Evolutionary conservation across 2,113 vertebrate species (phyloP), one percentile per base, ranked within the genome.

Genomic region (Hydropotes inermis): DNA sequence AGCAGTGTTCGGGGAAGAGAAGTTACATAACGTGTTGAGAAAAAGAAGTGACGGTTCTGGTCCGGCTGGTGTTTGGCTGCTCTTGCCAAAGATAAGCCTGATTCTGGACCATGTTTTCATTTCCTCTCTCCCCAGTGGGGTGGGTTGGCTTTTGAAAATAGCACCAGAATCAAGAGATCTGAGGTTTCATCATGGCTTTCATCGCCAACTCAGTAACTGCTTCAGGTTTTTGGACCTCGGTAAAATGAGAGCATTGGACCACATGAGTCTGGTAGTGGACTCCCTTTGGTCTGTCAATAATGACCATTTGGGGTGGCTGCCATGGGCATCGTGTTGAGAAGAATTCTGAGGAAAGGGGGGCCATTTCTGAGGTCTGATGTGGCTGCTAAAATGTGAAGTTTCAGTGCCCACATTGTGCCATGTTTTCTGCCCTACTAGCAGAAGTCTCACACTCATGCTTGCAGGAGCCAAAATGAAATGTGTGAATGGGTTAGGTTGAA

Each of bases 371-470:
- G 15, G 43, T 70, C 74, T 52, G 23, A 58, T 12, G 0, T 67
- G 58, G 74, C n/a, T 74, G 33, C 45, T n/a, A 47, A 94, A 23
- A 36, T 16, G 14, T 16, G 39, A 86, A 85, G 84, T 6, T 25
- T 17, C 7, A 2, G 55, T 0, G 0, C n/a, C 2, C 1, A 0
- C 55, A 6, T 36, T 0, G 0, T 28, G 25, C 45, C 16, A 0
- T 7, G n/a, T 27, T 60, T 67, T 74, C 87, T 12, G 5, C n/a
- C 13, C 19, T 39, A 67, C 52, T 92, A n/a, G 36, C 36, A 52
- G 89, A 78, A 36, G 7, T 50, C 50, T 60, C 47, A 39, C 11
- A 14, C 43, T 57, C 11, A 9, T 61, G n/a, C 28, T 55, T 39
- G 27, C 2, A n/a, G 58, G 43, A 89, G 11, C 21, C 52, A n/a